Percentiles rank a stretch among this genome's conserved stretches.
Evolutionary conservation across 2,797 vertebrate genomes (phyloP).

Genomic region (Novumbra hubbsi): DNA sequence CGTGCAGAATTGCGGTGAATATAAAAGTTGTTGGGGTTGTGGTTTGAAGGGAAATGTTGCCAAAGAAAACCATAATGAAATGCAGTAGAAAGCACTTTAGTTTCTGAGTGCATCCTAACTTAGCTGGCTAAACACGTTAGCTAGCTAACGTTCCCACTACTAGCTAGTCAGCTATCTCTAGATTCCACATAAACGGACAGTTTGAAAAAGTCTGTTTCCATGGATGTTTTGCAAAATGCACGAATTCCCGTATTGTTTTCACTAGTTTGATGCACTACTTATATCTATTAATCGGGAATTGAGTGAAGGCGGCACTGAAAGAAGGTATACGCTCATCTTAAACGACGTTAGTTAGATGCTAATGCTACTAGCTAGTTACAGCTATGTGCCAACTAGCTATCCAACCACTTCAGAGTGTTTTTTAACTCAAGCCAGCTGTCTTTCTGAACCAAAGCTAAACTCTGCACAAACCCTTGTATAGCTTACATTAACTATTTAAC

Average conservation of each 20-base stretch:
- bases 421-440: not conserved
- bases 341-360: not conserved
- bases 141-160: constrained; percentile 1
- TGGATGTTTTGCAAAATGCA: not conserved
- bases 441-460: not conserved
- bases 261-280: not conserved
- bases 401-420: not conserved
- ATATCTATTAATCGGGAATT: not conserved
- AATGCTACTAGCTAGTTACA: not conserved
- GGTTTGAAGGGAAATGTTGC: constrained; percentile 14
- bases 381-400: not conserved
- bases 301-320: not conserved
- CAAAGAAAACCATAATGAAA: constrained; percentile 16
- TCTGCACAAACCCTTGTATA: not conserved
- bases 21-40: not conserved
- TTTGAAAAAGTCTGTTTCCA: not conserved
- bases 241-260: not conserved
- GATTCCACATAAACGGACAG: not conserved
- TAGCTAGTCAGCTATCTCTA: not conserved
- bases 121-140: constrained; percentile 4
- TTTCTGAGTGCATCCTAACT: constrained; percentile 1
- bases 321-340: not conserved
- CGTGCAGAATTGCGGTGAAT: constrained; percentile 56
- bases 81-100: not conserved
- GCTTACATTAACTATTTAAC: not conserved